Evolutionary conservation across 2,888 invertebrate genomes (phyloP).

Genomic region (Cephalotes varians): DNA sequence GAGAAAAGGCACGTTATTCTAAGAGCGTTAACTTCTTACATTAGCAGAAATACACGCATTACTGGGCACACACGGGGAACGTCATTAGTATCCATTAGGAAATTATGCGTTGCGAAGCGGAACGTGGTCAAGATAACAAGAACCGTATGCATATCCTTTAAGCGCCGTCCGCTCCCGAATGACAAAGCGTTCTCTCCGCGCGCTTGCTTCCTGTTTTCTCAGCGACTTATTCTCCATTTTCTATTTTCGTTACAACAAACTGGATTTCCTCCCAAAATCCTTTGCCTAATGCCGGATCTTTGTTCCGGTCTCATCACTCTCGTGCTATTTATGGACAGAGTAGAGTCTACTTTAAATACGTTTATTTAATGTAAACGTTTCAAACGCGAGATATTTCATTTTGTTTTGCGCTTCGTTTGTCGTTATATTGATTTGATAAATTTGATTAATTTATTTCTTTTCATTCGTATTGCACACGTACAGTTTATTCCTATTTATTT

Average conservation of each 20-base stretch:
- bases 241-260: slow-evolving; percentile 57
- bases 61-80: slow-evolving; percentile 25
- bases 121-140: slow-evolving; percentile 48
- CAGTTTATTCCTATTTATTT: not conserved
- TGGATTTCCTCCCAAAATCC: slow-evolving; percentile 37
- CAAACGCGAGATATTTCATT: not conserved
- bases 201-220: slow-evolving; percentile 44
- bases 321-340: slow-evolving; percentile 13
- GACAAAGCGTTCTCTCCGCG: slow-evolving; percentile 57
- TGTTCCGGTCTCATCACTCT: slow-evolving; percentile 17
- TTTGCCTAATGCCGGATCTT: slow-evolving; percentile 65
- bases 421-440: not conserved
- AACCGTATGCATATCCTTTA: slow-evolving; percentile 51
- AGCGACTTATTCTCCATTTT: slow-evolving; percentile 53
- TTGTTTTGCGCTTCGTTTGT: not conserved
- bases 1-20: not conserved
- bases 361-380: slow-evolving; percentile 27
- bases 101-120: slow-evolving; percentile 41
- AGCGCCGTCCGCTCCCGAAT: slow-evolving; percentile 42
- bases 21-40: slow-evolving; percentile 40
- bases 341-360: slow-evolving; percentile 8
- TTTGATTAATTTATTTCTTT: slow-evolving; percentile 16
- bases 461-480: not conserved
- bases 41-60: slow-evolving; percentile 35
- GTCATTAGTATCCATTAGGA: slow-evolving; percentile 46